phyloP scores from a whole-genome alignment of 2,888 invertebrate genomes.

The Ditula angustiorana region DNA sequence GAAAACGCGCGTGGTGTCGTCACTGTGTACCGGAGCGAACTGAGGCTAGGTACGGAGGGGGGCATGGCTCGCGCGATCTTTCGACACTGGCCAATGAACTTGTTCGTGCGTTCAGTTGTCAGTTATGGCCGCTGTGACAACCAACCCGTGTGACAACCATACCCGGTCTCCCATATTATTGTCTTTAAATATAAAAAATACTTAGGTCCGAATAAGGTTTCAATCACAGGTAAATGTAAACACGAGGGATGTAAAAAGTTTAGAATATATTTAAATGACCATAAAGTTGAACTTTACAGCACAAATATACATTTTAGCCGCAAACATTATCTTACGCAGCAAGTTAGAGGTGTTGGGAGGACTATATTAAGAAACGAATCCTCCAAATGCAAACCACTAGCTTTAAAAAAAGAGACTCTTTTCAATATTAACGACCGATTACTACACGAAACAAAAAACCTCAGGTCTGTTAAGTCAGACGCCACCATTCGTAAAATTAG shows the following conservation, averaged over 20 bases:
- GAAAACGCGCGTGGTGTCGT: neutral
- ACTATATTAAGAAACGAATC: neutral
- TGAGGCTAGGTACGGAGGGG: neutral
- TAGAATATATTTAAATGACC: neutral
- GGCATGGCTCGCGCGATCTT: neutral
- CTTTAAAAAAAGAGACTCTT: neutral
- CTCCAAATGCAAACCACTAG: neutral
- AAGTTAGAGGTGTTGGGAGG: neutral
- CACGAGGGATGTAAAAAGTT: neutral
- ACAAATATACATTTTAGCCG: neutral
- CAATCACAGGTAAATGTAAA: neutral
- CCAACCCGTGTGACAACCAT: too few species aligned
- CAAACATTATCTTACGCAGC: neutral
- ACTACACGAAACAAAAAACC: neutral
- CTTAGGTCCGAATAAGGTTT: neutral
- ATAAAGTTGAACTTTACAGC: neutral
- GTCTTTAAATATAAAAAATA: neutral
- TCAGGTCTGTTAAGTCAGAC: constrained; percentile 3
- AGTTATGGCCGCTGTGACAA: too few species aligned
- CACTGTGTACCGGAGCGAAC: neutral
- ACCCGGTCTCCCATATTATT: too few species aligned
- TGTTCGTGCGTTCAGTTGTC: neutral
- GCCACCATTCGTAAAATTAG: constrained; percentile 5
- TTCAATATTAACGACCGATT: neutral
- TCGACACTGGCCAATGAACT: neutral